Percentiles rank a stretch among this genome's conserved stretches.
Evolutionary conservation across 1,140 invertebrate species (phyloP).

Genomic region (Aradophagus sp.): DNA sequence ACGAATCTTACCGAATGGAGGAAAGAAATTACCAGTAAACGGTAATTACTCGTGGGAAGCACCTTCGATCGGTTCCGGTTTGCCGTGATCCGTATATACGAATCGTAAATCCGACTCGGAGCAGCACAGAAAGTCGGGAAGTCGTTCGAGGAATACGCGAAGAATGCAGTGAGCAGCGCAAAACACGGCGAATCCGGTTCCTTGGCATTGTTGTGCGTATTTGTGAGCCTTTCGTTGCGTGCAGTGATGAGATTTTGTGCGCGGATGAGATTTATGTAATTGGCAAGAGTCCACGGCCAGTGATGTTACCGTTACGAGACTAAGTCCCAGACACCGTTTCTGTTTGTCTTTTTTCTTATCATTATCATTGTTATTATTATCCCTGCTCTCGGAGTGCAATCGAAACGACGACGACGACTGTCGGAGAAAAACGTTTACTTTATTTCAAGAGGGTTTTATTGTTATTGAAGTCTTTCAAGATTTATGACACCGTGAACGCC

Average conservation of each 20-base stretch:
- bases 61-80: conserved; percentile 32
- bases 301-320: conserved; percentile 42
- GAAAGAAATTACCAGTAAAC: too few species aligned
- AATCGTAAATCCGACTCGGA: conserved; percentile 30
- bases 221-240: conserved; percentile 31
- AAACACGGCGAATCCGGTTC: conserved; percentile 44
- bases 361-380: too few species aligned
- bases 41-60: conserved; percentile 17
- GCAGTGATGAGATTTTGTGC: conserved; percentile 39
- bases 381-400: too few species aligned
- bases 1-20: too few species aligned
- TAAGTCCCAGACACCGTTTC: conserved; percentile 25
- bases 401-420: background rate
- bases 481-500: conserved; percentile 12
- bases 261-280: conserved; percentile 48
- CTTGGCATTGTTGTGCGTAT: conserved; percentile 38
- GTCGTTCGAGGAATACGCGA: conserved; percentile 32
- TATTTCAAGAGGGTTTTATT: conserved; percentile 24
- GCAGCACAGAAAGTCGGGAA: conserved; percentile 41
- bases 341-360: conserved; percentile 5
- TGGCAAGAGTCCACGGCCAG: conserved; percentile 35
- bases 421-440: conserved; percentile 8
- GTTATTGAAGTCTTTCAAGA: conserved; percentile 35
- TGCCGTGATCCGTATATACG: conserved; percentile 12
- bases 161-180: conserved; percentile 33